Conservation (phyloP, 1,140 invertebrate species). For the Bombus breviceps region DNA sequence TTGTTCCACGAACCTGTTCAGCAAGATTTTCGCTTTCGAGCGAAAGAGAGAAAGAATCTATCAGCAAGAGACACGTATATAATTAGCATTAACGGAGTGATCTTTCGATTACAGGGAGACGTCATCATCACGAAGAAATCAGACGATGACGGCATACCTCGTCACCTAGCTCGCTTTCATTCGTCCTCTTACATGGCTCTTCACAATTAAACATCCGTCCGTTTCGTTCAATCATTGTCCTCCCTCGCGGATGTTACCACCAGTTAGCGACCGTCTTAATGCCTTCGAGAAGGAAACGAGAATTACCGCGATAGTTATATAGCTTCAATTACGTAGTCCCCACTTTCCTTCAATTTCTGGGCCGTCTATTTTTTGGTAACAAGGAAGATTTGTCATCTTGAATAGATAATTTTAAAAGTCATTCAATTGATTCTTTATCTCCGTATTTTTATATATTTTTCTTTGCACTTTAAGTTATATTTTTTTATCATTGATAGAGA, state of each 20-base stretch:
- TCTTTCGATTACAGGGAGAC: slow-evolving; percentile 39
- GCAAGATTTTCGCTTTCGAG: too few relatives aligned
- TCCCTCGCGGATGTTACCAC: slow-evolving; percentile 32
- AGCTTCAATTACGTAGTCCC: background rate
- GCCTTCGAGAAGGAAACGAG: slow-evolving; percentile 25
- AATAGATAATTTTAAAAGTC: background rate
- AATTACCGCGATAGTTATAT: slow-evolving; percentile 12
- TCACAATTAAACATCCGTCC: slow-evolving; percentile 55
- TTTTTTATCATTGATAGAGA: background rate
- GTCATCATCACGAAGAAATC: slow-evolving; percentile 40
- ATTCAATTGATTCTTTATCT: background rate
- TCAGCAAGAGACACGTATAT: background rate
- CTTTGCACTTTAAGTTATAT: background rate
- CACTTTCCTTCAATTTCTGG: background rate
- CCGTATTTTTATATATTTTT: background rate
- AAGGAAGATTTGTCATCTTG: background rate
- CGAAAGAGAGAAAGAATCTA: background rate
- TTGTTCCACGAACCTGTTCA: too few relatives aligned
- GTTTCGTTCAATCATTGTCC: slow-evolving; percentile 50
- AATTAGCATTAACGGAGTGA: background rate
- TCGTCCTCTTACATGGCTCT: slow-evolving; percentile 45
- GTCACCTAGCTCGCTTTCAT: slow-evolving; percentile 40
- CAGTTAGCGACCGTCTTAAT: slow-evolving; percentile 36
- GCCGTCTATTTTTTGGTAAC: too few relatives aligned
- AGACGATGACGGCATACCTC: slow-evolving; percentile 23